phyloP scores from a whole-genome alignment of 2,113 vertebrate species.

The Ptychochromis oligacanthus region DNA sequence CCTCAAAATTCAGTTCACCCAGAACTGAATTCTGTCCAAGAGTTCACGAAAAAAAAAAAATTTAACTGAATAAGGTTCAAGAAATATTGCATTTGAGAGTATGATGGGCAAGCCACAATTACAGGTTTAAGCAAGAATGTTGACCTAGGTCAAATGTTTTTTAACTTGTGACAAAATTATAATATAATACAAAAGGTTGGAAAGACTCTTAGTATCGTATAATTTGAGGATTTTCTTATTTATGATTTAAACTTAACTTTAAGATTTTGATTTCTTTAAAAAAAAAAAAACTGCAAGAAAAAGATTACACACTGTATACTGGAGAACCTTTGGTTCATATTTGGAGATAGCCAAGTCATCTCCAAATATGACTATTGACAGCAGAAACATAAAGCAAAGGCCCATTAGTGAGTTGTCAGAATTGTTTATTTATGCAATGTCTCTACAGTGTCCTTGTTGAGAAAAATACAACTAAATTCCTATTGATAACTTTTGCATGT shows the following conservation, averaged over 20 bases:
- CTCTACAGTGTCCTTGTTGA: neutral
- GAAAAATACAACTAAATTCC: conserved; percentile 4
- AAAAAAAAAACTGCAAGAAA: too few species aligned
- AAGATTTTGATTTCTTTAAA: too few species aligned
- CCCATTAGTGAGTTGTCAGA: neutral
- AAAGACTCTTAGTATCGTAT: neutral
- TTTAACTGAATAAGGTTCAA: neutral
- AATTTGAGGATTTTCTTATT: neutral
- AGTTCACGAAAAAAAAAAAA: too few species aligned
- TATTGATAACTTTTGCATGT: neutral
- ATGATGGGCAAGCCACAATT: neutral
- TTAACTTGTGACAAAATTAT: neutral
- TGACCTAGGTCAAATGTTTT: neutral
- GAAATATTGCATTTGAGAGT: neutral
- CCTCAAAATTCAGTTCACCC: too few species aligned
- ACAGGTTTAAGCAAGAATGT: neutral
- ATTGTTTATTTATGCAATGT: conserved; percentile 26
- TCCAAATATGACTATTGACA: neutral
- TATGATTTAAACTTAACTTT: neutral
- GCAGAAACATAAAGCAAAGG: neutral
- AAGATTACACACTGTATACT: neutral
- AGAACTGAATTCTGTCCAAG: too few species aligned
- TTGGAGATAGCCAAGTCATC: neutral
- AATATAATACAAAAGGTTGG: too few species aligned
- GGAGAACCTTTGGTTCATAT: too few species aligned